Evolutionary conservation across 1,140 invertebrate species (phyloP), one percentile per base, ranked within the genome.

Genomic region (Latrodectus geometricus): DNA sequence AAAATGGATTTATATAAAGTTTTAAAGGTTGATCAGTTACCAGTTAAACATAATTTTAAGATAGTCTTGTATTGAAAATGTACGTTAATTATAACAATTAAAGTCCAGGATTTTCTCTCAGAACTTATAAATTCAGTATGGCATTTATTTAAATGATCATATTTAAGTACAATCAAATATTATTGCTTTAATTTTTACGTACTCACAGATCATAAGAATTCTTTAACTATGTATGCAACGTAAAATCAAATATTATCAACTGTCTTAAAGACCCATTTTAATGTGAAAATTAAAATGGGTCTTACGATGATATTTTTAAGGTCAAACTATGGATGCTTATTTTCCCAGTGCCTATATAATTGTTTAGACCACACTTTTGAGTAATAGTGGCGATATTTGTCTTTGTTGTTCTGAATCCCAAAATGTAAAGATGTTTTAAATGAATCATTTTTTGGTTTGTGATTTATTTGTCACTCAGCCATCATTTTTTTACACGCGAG

Each of bases 181-280:
- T n/a, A n/a, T n/a, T n/a, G n/a, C n/a, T n/a, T n/a, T 35, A 35
- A 3, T 35, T 35, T 5, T 35, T 35, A 35, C 5, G 35, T 35
- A 35, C 1, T 35, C 35, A n/a, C n/a, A 35, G 35, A 35, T 35
- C 2, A n/a, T n/a, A 35, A 5, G 35, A 1, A 35, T 35, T 35
- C 5, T 35, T 3, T 35, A 35, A 35, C 5, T 35, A 35, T 35
- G 5, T 35, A 3, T 35, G 35, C 1, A 35, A 35, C 5, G 35
- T 83, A 89, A 74, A 76, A 9, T 78, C 87, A 88, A 70, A 91
- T 88, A 88, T 90, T 90, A 54, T 89, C n/a, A 81, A 90, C 77
- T 8, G 89, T 89, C 89, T 91, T 92, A 14, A 91, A n/a, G n/a
- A n/a, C n/a, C n/a, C n/a, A n/a, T n/a, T n/a, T n/a, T n/a, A n/a